Conservation (phyloP, 2,113 vertebrate species). For the Nerophis lumbriciformis region DNA sequence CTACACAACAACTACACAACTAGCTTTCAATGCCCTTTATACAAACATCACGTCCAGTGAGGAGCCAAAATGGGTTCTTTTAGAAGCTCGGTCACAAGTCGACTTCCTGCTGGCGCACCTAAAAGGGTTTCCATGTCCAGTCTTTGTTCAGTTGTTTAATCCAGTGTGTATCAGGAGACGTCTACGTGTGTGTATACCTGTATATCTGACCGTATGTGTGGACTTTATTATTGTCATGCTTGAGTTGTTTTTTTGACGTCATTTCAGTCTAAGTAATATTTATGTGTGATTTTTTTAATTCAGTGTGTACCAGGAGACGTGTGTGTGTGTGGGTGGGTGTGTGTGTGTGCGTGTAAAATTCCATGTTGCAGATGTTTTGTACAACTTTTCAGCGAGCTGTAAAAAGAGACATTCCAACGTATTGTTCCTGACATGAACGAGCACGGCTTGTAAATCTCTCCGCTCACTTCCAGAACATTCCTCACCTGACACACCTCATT, state of each 20-base stretch:
- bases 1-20: background rate
- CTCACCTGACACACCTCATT: conserved; percentile 62
- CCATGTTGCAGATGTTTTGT: conserved; percentile 52
- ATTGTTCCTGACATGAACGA: conserved; percentile 63
- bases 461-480: conserved; percentile 57
- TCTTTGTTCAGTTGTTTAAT: conserved; percentile 55
- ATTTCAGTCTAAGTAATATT: too few species aligned
- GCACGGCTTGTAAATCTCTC: conserved; percentile 58
- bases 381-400: conserved; percentile 50
- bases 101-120: conserved; percentile 76
- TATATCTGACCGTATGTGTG: too few species aligned
- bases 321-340: conserved; percentile 4
- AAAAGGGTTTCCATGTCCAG: conserved; percentile 91
- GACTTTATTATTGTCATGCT: too few species aligned
- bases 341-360: conserved; percentile 20
- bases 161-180: background rate
- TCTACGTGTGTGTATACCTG: background rate
- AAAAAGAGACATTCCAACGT: conserved; percentile 61
- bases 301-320: background rate
- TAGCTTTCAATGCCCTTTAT: too few species aligned
- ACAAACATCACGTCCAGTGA: conserved; percentile 11
- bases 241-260: too few species aligned
- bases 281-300: background rate
- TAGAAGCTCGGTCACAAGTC: too few species aligned
- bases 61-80: too few species aligned